These are phyloP conservation scores for Henricia sp. DNA, from an alignment of 53 echinoderm and acorn worm genomes.

Conservation along the genomic window DNA sequence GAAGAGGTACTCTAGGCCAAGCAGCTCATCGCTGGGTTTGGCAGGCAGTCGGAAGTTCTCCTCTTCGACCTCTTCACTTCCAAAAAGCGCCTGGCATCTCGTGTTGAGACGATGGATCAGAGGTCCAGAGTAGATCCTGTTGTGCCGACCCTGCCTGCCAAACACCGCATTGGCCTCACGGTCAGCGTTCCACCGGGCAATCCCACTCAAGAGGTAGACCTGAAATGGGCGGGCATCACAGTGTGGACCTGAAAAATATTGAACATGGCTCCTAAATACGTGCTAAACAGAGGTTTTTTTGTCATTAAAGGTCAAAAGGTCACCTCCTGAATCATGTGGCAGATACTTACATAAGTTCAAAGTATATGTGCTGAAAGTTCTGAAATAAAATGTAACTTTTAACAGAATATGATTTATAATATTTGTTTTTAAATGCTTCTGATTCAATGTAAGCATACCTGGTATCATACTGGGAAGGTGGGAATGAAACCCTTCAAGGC, in stretches of 20 bases:
- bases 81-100: conserved; percentile 63
- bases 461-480: conserved; percentile 61
- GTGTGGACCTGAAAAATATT: conserved; percentile 45
- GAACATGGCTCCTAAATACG: too few relatives aligned
- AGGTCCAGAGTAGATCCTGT: conserved; percentile 19
- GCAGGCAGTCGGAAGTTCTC: conserved; percentile 56
- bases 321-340: too few relatives aligned
- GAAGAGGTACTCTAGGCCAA: conserved; percentile 65
- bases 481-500: conserved; percentile 63
- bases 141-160: conserved; percentile 43
- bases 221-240: conserved; percentile 58
- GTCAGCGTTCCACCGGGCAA: conserved; percentile 66
- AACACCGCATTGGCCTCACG: conserved; percentile 41
- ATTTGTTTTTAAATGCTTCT: conserved; percentile 52
- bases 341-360: too few relatives aligned
- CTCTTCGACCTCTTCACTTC: conserved; percentile 40
- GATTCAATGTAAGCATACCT: conserved; percentile 32
- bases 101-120: conserved; percentile 61
- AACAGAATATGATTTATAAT: too few relatives aligned
- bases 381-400: too few relatives aligned
- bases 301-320: too few relatives aligned
- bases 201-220: conserved; percentile 63
- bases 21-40: conserved; percentile 37
- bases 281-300: too few relatives aligned
- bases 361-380: too few relatives aligned